Conservation (phyloP, 2,113 vertebrate genomes). For the Eudyptes chrysolophus region DNA sequence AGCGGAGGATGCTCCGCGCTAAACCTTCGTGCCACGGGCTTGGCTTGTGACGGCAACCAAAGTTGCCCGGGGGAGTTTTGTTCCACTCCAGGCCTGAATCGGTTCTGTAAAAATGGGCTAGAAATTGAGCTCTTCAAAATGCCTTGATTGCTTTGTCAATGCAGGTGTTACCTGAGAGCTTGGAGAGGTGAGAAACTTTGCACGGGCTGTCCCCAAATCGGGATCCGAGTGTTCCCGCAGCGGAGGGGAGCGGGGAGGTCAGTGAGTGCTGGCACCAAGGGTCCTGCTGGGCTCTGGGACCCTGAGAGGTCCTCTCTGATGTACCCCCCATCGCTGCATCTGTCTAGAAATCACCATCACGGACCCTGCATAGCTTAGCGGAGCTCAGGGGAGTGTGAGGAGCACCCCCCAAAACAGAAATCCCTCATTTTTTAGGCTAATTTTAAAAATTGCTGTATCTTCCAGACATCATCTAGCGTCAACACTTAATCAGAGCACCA, state of each 20-base stretch:
- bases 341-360: not conserved
- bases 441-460: not conserved
- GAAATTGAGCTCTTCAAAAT: not conserved
- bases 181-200: not conserved
- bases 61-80: too few species aligned
- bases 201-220: fast-evolving
- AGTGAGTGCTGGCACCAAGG: not conserved
- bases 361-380: not conserved
- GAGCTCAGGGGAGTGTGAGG: fast-evolving
- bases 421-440: not conserved
- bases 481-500: conserved; percentile 16
- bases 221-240: fast-evolving
- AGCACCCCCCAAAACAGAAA: not conserved
- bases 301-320: not conserved
- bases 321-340: fast-evolving
- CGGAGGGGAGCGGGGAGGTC: not conserved
- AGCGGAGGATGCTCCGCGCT: fast-evolving
- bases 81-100: fast-evolving
- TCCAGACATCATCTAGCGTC: not conserved
- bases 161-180: not conserved
- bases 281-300: not conserved
- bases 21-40: not conserved
- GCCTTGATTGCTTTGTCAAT: conserved; percentile 2
- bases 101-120: not conserved
- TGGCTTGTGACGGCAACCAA: not conserved